Base-by-base conservation (phyloP, 2,888 invertebrate species). In the Aproaerema taeniolella region DNA sequence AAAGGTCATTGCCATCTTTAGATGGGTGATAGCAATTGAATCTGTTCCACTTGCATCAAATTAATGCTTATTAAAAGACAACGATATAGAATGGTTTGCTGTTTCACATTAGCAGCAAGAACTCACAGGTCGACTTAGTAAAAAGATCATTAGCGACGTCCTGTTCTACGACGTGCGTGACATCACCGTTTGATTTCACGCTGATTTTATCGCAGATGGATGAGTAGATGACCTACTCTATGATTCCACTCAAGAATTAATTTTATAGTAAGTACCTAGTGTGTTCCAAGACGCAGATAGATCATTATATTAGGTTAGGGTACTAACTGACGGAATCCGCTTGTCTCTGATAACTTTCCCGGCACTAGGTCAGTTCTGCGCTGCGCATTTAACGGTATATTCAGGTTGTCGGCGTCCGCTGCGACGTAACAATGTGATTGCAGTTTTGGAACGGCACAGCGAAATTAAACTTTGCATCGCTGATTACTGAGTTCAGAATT, bases 341-440 rank as follows among this genome's bases (percentile, higher is more conserved):
- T 67, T 69, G 78, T 73, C 70, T 68, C 75, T 81, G 81, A 78
- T 81, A 80, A 75, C 76, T 80, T 78, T 76, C 79, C 74, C 77
- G 80, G 73, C 78, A 86, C 78, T 86, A 85, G 85, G 85, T 86
- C 85, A 85, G 82, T 81, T 85, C 74, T 80, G 80, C 76, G 71
- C 73, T 69, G 74, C 72, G 74, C 75, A 72, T 64, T 63, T 82
- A 86, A 86, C 85, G 85, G 85, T 86, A 85, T 72, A 77, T 73
- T 81, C 85, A 79, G 78, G 82, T 83, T 81, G 77, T 71, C 69
- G 76, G 70, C 73, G 78, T 67, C 75, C 72, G 67, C 61, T 61
- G 76, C 74, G 71, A 77, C 78, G 71, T 80, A 79, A 79, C 72
- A 77, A 70, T 79, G 80, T 75, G 75, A 80, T 74, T 82, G 81